Conservation (phyloP, 2,797 vertebrate species). For the Schizopygopsis pylzovi region DNA sequence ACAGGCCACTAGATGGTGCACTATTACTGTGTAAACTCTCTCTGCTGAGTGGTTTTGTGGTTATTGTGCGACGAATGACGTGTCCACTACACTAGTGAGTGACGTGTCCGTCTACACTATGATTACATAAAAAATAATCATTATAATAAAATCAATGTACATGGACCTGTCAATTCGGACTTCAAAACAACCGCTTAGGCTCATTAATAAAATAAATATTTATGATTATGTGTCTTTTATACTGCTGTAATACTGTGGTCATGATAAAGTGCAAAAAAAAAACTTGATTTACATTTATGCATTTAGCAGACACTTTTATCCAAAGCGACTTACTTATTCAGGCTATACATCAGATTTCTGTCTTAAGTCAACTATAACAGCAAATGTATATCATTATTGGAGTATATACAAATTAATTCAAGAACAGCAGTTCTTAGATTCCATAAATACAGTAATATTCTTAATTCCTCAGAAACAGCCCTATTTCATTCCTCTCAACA, state of each 20-base stretch:
- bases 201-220: not conserved
- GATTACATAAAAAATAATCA: not conserved
- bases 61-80: too few species aligned
- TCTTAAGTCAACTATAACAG: too few species aligned
- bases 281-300: too few species aligned
- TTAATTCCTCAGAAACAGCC: not conserved
- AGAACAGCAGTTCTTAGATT: constrained; percentile 1
- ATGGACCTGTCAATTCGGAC: not conserved
- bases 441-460: not conserved
- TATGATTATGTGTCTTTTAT: not conserved
- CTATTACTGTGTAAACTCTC: not conserved
- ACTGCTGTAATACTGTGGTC: not conserved
- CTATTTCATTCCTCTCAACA: constrained; percentile 23
- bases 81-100: too few species aligned
- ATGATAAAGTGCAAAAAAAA: not conserved
- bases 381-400: not conserved
- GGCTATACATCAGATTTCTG: too few species aligned
- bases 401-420: not conserved
- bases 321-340: too few species aligned
- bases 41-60: too few species aligned
- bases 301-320: too few species aligned
- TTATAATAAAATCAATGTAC: not conserved
- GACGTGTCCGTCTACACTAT: too few species aligned
- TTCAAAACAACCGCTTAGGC: not conserved
- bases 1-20: constrained; percentile 47